Percentiles rank a stretch among this genome's conserved stretches.
Conservation (phyloP, 2,113 vertebrate species). For the Myxocyprinus asiaticus region DNA sequence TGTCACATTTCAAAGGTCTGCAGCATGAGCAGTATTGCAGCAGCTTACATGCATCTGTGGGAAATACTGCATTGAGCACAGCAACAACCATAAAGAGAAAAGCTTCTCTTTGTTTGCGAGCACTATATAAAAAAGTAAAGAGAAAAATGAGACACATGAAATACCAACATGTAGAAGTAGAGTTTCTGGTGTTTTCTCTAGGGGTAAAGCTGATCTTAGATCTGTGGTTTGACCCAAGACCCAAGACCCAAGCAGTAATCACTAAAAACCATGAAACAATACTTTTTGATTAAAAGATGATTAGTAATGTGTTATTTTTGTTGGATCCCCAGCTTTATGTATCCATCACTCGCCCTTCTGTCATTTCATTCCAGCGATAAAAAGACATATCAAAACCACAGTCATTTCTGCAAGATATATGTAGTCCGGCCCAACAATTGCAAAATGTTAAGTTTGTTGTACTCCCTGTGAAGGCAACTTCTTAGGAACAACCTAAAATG, state of each 20-base stretch:
- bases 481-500: conserved; percentile 40
- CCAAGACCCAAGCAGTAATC: conserved; percentile 23
- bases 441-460: conserved; percentile 60
- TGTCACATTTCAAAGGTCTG: conserved; percentile 74
- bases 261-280: conserved; percentile 1
- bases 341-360: background rate
- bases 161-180: conserved; percentile 2
- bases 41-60: conserved; percentile 53
- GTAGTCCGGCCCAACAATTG: conserved; percentile 36
- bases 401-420: background rate
- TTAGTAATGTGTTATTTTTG: conserved; percentile 23
- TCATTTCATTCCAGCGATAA: conserved; percentile 31
- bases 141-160: conserved; percentile 25
- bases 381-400: conserved; percentile 42
- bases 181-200: conserved; percentile 32
- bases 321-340: background rate
- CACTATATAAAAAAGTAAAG: background rate
- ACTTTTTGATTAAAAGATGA: conserved; percentile 36
- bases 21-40: conserved; percentile 58
- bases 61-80: conserved; percentile 48
- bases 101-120: conserved; percentile 42
- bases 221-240: conserved; percentile 25
- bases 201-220: conserved; percentile 24
- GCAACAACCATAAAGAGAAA: conserved; percentile 46
- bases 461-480: conserved; percentile 59